Conservation (phyloP, 2,797 vertebrate species). For the Myotis myotis region DNA sequence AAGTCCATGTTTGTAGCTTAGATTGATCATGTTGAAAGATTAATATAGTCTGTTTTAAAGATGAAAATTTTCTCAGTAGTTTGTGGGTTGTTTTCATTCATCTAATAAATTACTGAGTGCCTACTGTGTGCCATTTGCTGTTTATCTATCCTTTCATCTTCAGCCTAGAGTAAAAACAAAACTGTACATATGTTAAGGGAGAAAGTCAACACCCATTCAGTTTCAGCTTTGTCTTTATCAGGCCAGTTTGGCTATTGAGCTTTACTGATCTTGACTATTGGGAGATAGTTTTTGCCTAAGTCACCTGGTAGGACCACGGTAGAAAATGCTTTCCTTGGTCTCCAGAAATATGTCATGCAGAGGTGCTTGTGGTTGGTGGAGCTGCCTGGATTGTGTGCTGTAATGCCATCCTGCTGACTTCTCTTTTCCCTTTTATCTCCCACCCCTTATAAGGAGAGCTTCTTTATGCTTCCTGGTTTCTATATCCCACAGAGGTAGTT, state of each 20-base stretch:
- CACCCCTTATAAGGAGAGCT: neutral
- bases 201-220: neutral
- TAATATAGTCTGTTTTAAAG: neutral
- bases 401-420: neutral
- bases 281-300: neutral
- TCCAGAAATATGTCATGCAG: neutral
- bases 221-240: neutral
- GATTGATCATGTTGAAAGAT: neutral
- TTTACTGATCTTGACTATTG: slow-evolving; percentile 8
- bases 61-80: neutral
- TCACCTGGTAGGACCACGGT: neutral
- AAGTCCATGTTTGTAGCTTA: neutral
- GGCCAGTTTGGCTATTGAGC: neutral
- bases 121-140: neutral
- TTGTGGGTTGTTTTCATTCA: neutral
- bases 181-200: neutral
- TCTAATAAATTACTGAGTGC: neutral
- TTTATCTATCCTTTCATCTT: neutral
- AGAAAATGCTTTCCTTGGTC: neutral
- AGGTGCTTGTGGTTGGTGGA: neutral
- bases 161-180: neutral
- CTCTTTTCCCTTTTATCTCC: neutral
- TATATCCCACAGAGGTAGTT: neutral
- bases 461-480: neutral
- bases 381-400: neutral